Evolutionary conservation across 2,888 invertebrate genomes (phyloP).

Genomic region (Drosophila pseudotalamancana): DNA sequence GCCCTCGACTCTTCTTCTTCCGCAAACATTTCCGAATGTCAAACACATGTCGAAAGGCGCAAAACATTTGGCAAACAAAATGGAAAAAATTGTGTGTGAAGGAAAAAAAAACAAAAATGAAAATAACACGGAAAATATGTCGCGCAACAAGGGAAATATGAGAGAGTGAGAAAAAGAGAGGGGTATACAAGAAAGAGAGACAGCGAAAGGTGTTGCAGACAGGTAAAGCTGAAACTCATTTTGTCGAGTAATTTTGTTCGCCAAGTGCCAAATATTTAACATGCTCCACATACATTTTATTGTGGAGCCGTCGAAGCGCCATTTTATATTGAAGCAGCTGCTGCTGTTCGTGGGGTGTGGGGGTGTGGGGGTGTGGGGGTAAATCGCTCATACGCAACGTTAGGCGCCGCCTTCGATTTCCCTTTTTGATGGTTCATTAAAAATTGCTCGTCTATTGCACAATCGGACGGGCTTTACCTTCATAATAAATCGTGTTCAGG

Average conservation of each 20-base stretch:
- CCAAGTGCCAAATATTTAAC: constrained; percentile 69
- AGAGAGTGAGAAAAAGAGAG: constrained; percentile 7
- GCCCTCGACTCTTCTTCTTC: no score
- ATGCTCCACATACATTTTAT: constrained; percentile 48
- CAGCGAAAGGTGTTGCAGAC: constrained; percentile 16
- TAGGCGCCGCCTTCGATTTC: constrained; percentile 55
- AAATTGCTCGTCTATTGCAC: constrained; percentile 51
- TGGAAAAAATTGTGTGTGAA: constrained; percentile 64
- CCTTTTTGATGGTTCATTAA: constrained; percentile 71
- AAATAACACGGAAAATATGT: constrained; percentile 47
- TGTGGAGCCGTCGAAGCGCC: no score
- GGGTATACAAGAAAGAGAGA: neutral
- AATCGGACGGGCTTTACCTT: constrained; percentile 16
- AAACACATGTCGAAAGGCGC: constrained; percentile 75
- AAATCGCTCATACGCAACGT: constrained; percentile 75
- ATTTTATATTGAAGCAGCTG: no score
- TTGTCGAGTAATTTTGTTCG: constrained; percentile 61
- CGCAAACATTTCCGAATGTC: constrained; percentile 46
- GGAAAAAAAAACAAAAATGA: constrained; percentile 46
- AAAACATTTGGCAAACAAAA: constrained; percentile 71
- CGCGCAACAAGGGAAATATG: constrained; percentile 59
- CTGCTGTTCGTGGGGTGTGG: constrained; percentile 38
- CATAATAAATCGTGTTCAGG: constrained; percentile 53
- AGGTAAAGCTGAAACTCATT: constrained; percentile 55
- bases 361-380: no score